Conservation (phyloP, 1,140 invertebrate genomes). For the Hyphantria cunea region DNA sequence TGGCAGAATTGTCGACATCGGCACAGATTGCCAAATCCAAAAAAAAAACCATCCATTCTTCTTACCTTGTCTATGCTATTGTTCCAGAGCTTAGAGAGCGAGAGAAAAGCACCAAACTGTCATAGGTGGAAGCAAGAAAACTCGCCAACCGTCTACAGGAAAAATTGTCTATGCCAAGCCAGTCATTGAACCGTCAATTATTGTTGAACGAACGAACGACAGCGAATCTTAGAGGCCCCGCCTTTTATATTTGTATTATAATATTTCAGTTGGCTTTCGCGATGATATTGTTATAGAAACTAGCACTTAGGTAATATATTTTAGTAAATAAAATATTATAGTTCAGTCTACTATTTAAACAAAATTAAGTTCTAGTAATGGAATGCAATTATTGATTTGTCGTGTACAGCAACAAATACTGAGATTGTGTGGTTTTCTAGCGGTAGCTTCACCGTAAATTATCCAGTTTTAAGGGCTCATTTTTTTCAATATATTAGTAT, state of each 20-base stretch:
- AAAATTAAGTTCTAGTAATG: slow-evolving; percentile 31
- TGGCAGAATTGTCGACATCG: no score
- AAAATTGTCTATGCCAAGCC: slow-evolving; percentile 40
- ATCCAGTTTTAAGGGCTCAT: slow-evolving; percentile 43
- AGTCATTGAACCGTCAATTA: slow-evolving; percentile 54
- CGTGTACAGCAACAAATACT: slow-evolving; percentile 54
- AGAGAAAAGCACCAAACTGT: slow-evolving; percentile 14
- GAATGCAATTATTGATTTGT: slow-evolving; percentile 69
- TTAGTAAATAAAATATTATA: slow-evolving; percentile 22
- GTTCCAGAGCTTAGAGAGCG: no score
- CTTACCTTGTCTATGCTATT: no score
- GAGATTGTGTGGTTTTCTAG: slow-evolving; percentile 54
- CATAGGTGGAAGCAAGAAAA: no score
- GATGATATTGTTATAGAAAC: slow-evolving; percentile 72
- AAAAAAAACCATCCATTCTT: no score
- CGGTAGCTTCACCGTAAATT: slow-evolving; percentile 44
- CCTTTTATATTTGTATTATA: slow-evolving; percentile 69
- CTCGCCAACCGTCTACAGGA: slow-evolving; percentile 24
- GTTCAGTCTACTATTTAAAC: slow-evolving; percentile 1
- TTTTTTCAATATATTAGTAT: slow-evolving; percentile 41
- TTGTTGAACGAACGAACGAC: slow-evolving; percentile 57
- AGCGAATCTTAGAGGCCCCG: slow-evolving; percentile 73
- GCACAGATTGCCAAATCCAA: no score
- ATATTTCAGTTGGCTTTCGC: slow-evolving; percentile 66
- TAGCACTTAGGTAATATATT: slow-evolving; percentile 56